Conservation (phyloP, 2,113 vertebrate genomes). For the Numida meleagris region DNA sequence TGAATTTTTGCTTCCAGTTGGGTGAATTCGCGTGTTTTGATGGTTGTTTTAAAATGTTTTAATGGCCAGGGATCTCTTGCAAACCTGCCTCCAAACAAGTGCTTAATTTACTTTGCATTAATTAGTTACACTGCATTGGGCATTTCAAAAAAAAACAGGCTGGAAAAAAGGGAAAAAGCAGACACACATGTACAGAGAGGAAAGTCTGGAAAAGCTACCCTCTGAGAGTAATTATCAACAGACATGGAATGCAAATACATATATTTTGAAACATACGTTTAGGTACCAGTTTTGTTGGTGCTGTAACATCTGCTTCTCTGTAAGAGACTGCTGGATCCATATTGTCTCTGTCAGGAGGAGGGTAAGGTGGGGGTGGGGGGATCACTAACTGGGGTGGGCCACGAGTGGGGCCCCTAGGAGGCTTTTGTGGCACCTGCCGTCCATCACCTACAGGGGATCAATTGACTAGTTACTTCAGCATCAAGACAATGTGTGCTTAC, state of each 20-base stretch:
- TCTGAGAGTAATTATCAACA: background rate
- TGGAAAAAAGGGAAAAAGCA: background rate
- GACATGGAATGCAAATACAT: conserved; percentile 24
- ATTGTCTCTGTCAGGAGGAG: conserved; percentile 76
- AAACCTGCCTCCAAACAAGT: background rate
- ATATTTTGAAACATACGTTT: conserved; percentile 79
- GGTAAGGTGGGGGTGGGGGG: conserved; percentile 83
- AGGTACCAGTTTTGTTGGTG: conserved; percentile 72
- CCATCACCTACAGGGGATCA: conserved; percentile 82
- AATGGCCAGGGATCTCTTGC: background rate
- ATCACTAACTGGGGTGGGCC: conserved; percentile 79
- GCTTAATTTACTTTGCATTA: background rate
- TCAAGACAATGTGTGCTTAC: background rate
- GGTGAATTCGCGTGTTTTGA: background rate
- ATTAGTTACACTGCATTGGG: conserved; percentile 49
- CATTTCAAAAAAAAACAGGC: conserved; percentile 33
- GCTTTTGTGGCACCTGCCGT: conserved; percentile 82
- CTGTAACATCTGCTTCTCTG: conserved; percentile 73
- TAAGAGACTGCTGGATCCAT: conserved; percentile 64
- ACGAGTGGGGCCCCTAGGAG: conserved; percentile 77
- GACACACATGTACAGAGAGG: background rate
- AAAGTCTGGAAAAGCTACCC: conserved; percentile 67
- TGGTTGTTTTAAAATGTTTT: background rate
- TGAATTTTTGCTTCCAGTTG: background rate
- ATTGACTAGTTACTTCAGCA: conserved; percentile 68